Conservation (phyloP, 1,140 invertebrate species). For the Pseudomyrmex concolor region DNA sequence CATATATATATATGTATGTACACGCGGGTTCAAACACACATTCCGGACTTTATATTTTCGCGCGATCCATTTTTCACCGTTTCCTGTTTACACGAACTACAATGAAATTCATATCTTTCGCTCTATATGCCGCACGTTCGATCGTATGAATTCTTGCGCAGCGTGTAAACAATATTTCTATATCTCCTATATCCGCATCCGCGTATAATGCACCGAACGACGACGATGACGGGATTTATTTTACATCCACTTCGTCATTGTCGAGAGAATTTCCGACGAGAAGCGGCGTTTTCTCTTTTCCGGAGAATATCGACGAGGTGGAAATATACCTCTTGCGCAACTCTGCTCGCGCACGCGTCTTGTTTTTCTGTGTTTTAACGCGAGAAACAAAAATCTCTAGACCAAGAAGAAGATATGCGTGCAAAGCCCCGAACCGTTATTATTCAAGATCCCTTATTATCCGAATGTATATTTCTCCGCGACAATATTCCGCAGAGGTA, state of each 20-base stretch:
- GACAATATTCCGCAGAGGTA: conserved; percentile 11
- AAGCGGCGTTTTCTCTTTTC: not conserved
- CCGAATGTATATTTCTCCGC: not conserved
- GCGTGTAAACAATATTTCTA: conserved; percentile 44
- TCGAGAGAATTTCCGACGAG: not conserved
- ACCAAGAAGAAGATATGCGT: not conserved
- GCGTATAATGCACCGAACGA: not conserved
- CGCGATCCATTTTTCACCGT: conserved; percentile 8
- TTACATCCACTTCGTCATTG: not conserved
- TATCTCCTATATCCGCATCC: not conserved
- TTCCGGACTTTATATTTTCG: not conserved
- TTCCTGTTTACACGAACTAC: conserved; percentile 2
- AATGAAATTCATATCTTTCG: conserved; percentile 4
- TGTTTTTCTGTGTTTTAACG: not conserved
- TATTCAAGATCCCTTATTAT: not conserved
- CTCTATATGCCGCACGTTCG: not conserved
- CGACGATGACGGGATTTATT: conserved; percentile 24
- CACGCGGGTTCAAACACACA: too few species aligned
- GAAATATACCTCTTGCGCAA: not conserved
- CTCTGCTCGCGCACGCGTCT: not conserved
- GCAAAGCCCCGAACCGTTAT: not conserved
- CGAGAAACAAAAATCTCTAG: too few species aligned
- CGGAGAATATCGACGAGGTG: conserved; percentile 31
- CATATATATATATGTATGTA: too few species aligned
- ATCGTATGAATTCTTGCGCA: conserved; percentile 29